These are phyloP conservation scores for Anomalospiza imberbis DNA, from an alignment of 2,797 vertebrate genomes.

Conservation along the genomic window DNA sequence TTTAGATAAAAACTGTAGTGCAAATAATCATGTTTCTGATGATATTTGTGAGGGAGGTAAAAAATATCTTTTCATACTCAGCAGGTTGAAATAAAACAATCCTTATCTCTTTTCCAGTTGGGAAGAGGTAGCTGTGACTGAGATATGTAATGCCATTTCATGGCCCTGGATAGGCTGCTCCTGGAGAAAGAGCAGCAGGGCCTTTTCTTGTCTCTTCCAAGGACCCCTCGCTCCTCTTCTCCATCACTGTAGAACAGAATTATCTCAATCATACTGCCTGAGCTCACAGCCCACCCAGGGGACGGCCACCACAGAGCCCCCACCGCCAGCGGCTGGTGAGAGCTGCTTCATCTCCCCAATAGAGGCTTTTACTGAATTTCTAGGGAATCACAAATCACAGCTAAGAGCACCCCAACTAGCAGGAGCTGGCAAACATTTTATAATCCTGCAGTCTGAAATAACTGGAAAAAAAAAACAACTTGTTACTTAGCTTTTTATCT, in stretches of 20 bases:
- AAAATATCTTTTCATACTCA: background rate
- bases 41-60: background rate
- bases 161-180: background rate
- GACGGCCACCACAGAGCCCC: background rate
- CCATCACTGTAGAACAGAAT: background rate
- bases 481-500: background rate
- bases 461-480: background rate
- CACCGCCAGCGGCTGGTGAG: background rate
- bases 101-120: background rate
- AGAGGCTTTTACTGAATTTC: background rate
- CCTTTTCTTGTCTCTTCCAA: background rate
- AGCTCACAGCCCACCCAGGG: background rate
- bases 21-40: background rate
- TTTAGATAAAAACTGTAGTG: background rate
- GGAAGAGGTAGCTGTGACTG: background rate
- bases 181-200: background rate
- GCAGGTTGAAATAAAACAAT: background rate
- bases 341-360: background rate
- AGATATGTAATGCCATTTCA: background rate
- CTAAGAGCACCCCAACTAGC: background rate
- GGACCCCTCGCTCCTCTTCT: background rate
- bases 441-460: background rate
- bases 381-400: background rate
- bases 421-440: background rate
- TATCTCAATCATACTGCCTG: background rate